Evolutionary conservation across 2,113 vertebrate species (phyloP), one percentile per base, ranked within the genome.

Genomic region (Sisor rabdophorus): DNA sequence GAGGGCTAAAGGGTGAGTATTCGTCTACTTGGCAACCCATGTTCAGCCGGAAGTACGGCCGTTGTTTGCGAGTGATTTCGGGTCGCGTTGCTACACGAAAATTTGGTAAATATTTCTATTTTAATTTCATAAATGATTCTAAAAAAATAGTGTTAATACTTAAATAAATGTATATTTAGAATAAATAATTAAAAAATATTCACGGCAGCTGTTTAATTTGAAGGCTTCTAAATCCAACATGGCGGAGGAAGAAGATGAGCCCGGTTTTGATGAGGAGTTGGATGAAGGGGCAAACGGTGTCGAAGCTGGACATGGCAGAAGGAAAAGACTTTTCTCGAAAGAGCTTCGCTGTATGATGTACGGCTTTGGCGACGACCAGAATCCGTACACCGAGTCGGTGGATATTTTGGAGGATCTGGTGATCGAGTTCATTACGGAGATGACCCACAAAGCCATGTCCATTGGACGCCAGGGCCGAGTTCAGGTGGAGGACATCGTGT

Each of bases 301-400:
- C 1, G 96, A 98, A 13, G 90, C 92, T 10, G 93, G 93, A 71
- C 95, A 96, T 68, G 96, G 96, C 12, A 92, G 87, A 82, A 92
- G 96, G 79, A 98, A 98, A 81, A 84, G 96, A 79, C 93, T 98
- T 16, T 98, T 98, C 87, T 98, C 96, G 58, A 98, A 98, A 88
- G 96, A 98, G 84, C 87, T 99, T 20, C 91, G 97, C 1, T 99
- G 97, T 79, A 99, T 99, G 97, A 99, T 99, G 97, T 99, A 99
- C 83, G 97, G 97, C 2, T 99, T 99, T 0, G 97, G 97, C 10
- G 97, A 99, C 59, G 97, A 99, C 86, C 97, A 99, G 91, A 99
- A 99, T 84, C 97, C 97, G 40, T 98, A 99, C 69, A 99, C 97
- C 1, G 97, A 99, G 73, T 98, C 96, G 0, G 97, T 99, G 82